phyloP scores from a whole-genome alignment of 1,140 invertebrate species.

The Teleogryllus occipitalis region DNA sequence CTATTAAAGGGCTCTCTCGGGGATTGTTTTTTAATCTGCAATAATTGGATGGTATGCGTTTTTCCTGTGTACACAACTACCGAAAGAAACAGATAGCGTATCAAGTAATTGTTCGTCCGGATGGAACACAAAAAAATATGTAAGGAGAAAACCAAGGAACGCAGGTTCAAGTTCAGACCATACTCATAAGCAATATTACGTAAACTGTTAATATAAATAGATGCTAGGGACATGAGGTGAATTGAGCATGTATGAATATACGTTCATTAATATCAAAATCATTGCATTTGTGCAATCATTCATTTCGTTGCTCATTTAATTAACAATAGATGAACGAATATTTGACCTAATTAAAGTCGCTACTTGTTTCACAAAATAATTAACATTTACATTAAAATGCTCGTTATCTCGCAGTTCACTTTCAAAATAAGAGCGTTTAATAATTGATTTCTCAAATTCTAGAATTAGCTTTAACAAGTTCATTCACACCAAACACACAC shows the following conservation, averaged over 20 bases:
- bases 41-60: neutral
- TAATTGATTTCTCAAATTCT: neutral
- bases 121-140: too few species aligned
- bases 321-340: too few species aligned
- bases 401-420: neutral
- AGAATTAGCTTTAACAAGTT: neutral
- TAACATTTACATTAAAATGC: neutral
- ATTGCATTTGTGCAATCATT: too few species aligned
- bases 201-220: neutral
- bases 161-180: neutral
- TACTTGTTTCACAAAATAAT: neutral
- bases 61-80: neutral
- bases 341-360: too few species aligned
- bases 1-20: neutral
- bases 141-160: neutral
- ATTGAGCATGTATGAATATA: neutral
- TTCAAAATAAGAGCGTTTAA: neutral
- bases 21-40: neutral
- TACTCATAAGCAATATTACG: neutral
- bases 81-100: neutral
- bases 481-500: neutral
- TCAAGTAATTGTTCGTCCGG: too few species aligned
- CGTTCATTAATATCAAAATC: neutral
- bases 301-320: too few species aligned
- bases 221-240: neutral